Base-by-base conservation (phyloP, 2,113 vertebrate species). In the Vireo altiloquus region DNA sequence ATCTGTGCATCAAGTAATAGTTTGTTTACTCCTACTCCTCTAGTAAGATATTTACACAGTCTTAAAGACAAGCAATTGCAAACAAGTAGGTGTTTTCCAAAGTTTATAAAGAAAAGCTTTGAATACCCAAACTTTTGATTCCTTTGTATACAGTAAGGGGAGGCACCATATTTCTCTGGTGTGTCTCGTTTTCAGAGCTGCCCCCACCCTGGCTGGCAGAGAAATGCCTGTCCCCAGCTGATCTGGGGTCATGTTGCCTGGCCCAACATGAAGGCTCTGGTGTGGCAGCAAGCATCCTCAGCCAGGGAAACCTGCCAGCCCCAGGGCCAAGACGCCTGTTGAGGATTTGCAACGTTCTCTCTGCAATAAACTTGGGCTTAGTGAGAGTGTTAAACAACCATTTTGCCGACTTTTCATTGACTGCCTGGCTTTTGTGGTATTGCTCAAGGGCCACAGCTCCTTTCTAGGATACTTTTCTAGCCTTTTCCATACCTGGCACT, bases 221-320 rank as follows among this genome's bases (percentile, higher is more conserved):
- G 44, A 33, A 44, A 18, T 13, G 35, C 54, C 50, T 39, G 47
- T 64, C 15, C 47, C 25, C 50, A 65, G 40, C 42, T 13, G 39
- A 15, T 50, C 15, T 19, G 74, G 60, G 50, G 11, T 52, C 17
- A 0, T 1, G 14, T 13, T 56, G 24, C 47, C 39, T 9, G 1
- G 28, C 46, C 31, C 0, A 0, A 16, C 27, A 49, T 1, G 13
- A 42, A n/a, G 70, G 47, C 23, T 47, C 20, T 21, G 14, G 19
- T 6, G 5, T 13, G 16, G 40, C 13, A 2, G 23, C 0, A 3
- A 77, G 13, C 59, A 53, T 53, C 66, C 75, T 76, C 0, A 0
- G 35, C 52, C 4, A 1, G 40, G 57, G 27, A 37, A 76, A 52
- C 46, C n/a, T 50, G 42, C 42, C 69, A 80, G 72, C 57, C 61